Base-by-base conservation (phyloP, 2,888 invertebrate genomes). In the Teleogryllus oceanicus region DNA sequence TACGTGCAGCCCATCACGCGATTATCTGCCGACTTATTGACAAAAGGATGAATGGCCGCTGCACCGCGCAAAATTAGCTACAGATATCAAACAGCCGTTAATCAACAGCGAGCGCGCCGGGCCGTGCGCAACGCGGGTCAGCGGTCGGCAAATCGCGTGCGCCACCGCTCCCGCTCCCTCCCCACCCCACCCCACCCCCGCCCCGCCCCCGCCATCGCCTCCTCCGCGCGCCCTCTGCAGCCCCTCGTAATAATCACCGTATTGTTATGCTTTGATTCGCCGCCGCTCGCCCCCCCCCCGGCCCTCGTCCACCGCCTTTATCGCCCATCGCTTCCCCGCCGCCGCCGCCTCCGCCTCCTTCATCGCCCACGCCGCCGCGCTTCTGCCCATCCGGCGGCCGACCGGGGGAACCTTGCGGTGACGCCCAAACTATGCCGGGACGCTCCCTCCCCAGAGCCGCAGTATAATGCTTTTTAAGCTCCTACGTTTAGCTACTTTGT, bases 401-500 rank as follows among this genome's bases (percentile, higher is more conserved):
- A 18, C 62, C 16, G 62, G n/a, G 62, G 62, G 62, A 16, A 62
- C 4, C 16, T 62, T 62, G 80, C 74, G 80, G 80, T 78, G 20
- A 74, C 74, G 80, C 75, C 78, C 75, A 78, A 80, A 80, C 78
- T 80, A 80, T 80, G 80, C 78, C 75, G 50, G 75, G 78, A 75
- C 51, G 78, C 50, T 21, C 51, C 78, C 21, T 75, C 76, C 21
- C 75, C 78, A 8, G 37, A 5, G 37, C 8, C 37, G 37, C 37
- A 37, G 37, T 37, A 24, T 24, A 78, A 78, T 81, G 81, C 78
- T 81, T 81, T 80, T 81, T 81, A 77, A 81, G 81, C 79, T 81
- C 78, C 76, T 74, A 78, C 78, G 80, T 80, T 13, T 74, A 78
- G 51, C 81, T 80, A 81, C 81, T 80, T 81, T 81, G 81, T 81